Percentiles rank a stretch among this genome's conserved stretches.
These are phyloP conservation scores for Tuta absoluta DNA, from an alignment of 2,888 invertebrate genomes.

Conservation along the genomic window DNA sequence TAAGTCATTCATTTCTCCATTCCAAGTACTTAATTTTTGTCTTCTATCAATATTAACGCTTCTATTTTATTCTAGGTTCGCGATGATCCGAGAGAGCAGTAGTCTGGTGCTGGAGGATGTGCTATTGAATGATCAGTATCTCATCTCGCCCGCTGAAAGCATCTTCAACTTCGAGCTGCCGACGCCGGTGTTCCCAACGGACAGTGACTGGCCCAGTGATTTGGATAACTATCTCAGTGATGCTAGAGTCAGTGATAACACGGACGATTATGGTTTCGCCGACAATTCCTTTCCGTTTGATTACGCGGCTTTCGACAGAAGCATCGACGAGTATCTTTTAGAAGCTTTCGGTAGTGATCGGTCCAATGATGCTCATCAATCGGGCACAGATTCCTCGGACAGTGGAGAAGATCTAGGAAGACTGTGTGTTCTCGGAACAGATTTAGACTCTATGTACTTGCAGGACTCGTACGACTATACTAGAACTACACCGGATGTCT, in stretches of 20 bases:
- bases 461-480: slow-evolving; percentile 51
- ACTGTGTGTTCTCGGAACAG: slow-evolving; percentile 48
- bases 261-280: slow-evolving; percentile 55
- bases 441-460: slow-evolving; percentile 51
- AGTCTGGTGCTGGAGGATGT: slow-evolving; percentile 61
- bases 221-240: slow-evolving; percentile 65
- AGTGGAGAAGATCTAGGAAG: slow-evolving; percentile 48
- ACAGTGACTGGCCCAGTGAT: slow-evolving; percentile 66
- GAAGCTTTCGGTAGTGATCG: slow-evolving; percentile 63
- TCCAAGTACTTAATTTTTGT: slow-evolving; percentile 10
- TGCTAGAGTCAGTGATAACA: slow-evolving; percentile 55
- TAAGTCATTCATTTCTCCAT: slow-evolving; percentile 28
- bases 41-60: not conserved
- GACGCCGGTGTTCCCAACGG: slow-evolving; percentile 49
- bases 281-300: slow-evolving; percentile 60
- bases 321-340: slow-evolving; percentile 65
- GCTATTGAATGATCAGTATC: slow-evolving; percentile 64
- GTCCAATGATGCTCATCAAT: slow-evolving; percentile 55
- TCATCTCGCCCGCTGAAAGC: slow-evolving; percentile 72
- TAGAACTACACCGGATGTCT: not conserved
- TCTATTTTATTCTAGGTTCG: slow-evolving; percentile 44
- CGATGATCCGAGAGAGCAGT: slow-evolving; percentile 64
- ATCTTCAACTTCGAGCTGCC: slow-evolving; percentile 75
- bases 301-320: slow-evolving; percentile 69
- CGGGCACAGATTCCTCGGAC: slow-evolving; percentile 50